These are phyloP conservation scores for Leptocoma aspasia DNA, from an alignment of 2,113 vertebrate genomes.

Conservation along the genomic window DNA sequence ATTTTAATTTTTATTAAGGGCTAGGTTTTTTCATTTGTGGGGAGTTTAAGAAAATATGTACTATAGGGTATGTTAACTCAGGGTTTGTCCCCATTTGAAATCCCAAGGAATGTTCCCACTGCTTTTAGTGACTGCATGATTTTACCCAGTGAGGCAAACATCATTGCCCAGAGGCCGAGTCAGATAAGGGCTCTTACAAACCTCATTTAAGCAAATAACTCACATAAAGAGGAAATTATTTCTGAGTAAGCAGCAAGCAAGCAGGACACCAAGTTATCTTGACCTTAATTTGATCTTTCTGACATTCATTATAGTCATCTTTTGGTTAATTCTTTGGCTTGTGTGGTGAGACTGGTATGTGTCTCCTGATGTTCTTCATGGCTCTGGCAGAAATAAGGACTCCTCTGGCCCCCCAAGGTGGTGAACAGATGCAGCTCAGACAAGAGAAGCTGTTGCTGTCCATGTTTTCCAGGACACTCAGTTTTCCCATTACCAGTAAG, in stretches of 20 bases:
- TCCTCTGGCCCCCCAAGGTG: neutral
- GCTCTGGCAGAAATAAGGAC: neutral
- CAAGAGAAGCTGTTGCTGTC: neutral
- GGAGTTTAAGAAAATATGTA: neutral
- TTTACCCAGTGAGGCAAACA: neutral
- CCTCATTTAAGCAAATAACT: neutral
- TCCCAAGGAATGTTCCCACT: neutral
- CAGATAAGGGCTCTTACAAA: neutral
- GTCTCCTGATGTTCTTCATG: neutral
- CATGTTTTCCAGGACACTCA: neutral
- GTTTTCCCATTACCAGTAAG: neutral
- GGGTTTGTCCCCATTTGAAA: neutral
- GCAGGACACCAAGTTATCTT: neutral
- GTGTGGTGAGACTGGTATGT: neutral
- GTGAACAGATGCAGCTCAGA: neutral
- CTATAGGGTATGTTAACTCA: neutral
- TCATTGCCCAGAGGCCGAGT: neutral
- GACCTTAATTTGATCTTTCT: neutral
- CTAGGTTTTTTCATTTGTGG: neutral
- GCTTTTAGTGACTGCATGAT: neutral
- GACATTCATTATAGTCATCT: neutral
- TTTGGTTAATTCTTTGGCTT: neutral
- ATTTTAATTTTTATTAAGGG: neutral
- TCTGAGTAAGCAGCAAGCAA: neutral
- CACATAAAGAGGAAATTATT: slow-evolving; percentile 15